A percentile compares a stretch with the other conserved stretches of the same genome.
Conservation (phyloP, 2,888 invertebrate species). For the Agapostemon virescens region DNA sequence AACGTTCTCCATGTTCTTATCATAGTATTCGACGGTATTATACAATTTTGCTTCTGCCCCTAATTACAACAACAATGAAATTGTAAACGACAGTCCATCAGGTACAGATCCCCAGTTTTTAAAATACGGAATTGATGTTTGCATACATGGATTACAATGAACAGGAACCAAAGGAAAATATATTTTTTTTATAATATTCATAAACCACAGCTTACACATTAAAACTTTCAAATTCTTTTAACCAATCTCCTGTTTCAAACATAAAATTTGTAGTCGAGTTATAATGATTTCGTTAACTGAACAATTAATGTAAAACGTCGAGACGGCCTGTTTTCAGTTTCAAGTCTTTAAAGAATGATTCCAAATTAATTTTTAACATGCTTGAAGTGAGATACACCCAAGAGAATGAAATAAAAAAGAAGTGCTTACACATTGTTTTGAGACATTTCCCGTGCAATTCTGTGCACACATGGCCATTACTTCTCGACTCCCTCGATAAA, state of each 20-base stretch:
- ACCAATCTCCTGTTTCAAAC: too few species aligned
- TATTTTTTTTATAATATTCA: too few species aligned
- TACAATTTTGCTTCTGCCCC: background rate
- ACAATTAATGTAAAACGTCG: background rate
- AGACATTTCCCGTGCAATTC: background rate
- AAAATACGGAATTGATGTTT: too few species aligned
- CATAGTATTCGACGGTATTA: background rate
- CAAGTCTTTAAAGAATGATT: background rate
- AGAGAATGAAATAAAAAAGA: background rate
- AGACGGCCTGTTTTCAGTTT: too few species aligned
- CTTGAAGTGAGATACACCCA: too few species aligned
- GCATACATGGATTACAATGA: too few species aligned
- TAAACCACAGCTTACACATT: too few species aligned
- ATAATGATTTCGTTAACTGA: background rate
- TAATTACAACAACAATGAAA: background rate
- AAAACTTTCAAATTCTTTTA: too few species aligned
- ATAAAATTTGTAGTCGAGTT: too few species aligned
- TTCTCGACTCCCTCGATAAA: background rate
- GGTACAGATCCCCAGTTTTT: rapidly evolving
- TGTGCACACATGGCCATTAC: background rate
- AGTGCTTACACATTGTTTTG: background rate
- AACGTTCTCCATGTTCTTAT: background rate
- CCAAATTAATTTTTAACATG: background rate
- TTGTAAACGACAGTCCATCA: background rate
- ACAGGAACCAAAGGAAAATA: too few species aligned